Conservation (phyloP, 2,888 invertebrate species). For the Mythimna ferrago region DNA sequence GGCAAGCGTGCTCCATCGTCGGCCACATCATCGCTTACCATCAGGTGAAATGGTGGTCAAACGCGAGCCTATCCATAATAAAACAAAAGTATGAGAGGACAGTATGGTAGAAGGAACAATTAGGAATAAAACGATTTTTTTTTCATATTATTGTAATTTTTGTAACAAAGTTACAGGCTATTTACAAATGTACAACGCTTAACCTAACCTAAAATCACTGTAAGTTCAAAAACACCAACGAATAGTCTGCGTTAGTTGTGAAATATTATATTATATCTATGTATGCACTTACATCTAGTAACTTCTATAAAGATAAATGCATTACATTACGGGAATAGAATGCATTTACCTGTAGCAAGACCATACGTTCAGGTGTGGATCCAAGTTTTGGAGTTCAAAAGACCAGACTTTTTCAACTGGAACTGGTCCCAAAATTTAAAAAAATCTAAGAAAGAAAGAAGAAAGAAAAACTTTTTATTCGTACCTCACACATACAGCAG, state of each 20-base stretch:
- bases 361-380: slow-evolving; percentile 13
- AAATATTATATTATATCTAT: background rate
- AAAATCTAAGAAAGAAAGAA: too few species aligned
- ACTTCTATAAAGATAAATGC: background rate
- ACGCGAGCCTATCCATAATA: too few species aligned
- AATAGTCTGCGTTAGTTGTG: too few species aligned
- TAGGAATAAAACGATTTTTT: background rate
- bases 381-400: slow-evolving; percentile 9
- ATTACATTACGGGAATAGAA: slow-evolving; percentile 14
- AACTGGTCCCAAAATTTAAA: fast-evolving
- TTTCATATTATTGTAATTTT: background rate
- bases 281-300: background rate
- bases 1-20: too few species aligned
- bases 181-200: background rate
- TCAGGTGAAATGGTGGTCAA: too few species aligned
- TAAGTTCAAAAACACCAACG: background rate
- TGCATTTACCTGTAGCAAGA: background rate
- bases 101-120: too few species aligned
- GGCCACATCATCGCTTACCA: too few species aligned
- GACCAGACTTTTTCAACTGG: background rate
- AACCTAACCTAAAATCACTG: background rate
- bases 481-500: too few species aligned
- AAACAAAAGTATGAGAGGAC: too few species aligned
- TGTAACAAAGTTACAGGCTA: background rate
- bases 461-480: too few species aligned